phyloP scores from a whole-genome alignment of 2,888 invertebrate species.

The Unio delphinus region DNA sequence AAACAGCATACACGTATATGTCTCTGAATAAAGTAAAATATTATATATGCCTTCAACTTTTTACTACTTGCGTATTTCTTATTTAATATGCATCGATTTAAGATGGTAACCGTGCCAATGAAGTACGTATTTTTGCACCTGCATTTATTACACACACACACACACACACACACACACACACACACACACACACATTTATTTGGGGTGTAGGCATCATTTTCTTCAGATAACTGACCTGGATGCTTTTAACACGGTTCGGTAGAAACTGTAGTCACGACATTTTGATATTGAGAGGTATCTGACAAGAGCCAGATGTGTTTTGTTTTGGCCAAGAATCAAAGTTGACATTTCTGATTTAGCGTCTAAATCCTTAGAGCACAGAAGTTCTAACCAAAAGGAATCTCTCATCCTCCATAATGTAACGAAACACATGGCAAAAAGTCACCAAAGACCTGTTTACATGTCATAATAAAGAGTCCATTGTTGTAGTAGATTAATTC shows the following conservation, averaged over 20 bases:
- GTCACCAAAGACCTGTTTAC: constrained; percentile 32
- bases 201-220: no score
- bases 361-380: constrained; percentile 15
- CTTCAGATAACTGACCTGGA: no score
- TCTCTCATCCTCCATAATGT: constrained; percentile 19
- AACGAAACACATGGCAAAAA: constrained; percentile 27
- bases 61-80: no score
- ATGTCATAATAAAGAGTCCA: constrained; percentile 18
- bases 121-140: no score
- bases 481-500: constrained; percentile 30
- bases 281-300: constrained; percentile 35
- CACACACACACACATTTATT: no score
- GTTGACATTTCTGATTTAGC: constrained; percentile 26
- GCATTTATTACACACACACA: no score
- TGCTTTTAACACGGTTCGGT: constrained; percentile 8
- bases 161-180: no score
- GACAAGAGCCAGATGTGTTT: constrained; percentile 17
- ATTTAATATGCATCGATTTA: no score
- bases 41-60: no score
- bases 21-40: no score
- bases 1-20: no score
- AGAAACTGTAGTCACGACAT: constrained; percentile 23
- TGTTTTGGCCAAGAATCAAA: constrained; percentile 38
- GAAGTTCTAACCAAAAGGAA: constrained; percentile 30
- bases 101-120: no score